Percentiles rank a stretch among this genome's conserved stretches.
phyloP scores from a whole-genome alignment of 2,113 vertebrate genomes.

The Mastomys natalensis region DNA sequence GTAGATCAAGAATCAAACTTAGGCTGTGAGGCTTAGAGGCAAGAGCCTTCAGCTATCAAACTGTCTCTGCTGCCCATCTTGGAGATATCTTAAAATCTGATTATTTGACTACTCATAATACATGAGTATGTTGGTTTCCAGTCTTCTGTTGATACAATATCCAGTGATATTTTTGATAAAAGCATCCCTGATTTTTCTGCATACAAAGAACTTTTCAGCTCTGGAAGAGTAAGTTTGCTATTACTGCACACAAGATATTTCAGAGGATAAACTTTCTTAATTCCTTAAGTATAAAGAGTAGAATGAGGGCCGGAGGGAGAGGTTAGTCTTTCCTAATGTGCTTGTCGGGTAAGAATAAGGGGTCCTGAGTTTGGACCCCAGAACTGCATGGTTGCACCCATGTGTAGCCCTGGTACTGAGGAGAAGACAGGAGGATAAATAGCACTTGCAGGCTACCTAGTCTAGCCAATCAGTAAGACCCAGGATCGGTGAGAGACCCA shows the following conservation, averaged over 20 bases:
- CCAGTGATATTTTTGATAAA: conserved; percentile 29
- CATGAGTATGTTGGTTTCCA: background rate
- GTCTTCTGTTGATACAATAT: conserved; percentile 8
- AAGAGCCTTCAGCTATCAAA: too few species aligned
- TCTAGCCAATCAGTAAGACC: background rate
- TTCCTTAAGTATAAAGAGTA: conserved; percentile 57
- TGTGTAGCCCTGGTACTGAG: background rate
- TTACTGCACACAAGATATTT: conserved; percentile 28
- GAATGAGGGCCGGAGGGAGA: background rate
- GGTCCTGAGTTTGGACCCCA: background rate
- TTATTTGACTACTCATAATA: background rate
- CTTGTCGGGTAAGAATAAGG: background rate
- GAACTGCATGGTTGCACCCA: background rate
- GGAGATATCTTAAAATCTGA: background rate
- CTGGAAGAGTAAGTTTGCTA: conserved; percentile 20
- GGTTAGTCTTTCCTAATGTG: background rate
- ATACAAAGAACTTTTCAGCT: background rate
- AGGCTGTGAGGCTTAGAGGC: background rate
- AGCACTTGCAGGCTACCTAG: background rate
- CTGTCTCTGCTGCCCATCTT: background rate
- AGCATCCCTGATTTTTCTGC: conserved; percentile 60
- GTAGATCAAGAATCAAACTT: background rate
- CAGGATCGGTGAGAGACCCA: background rate
- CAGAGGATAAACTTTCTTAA: conserved; percentile 42
- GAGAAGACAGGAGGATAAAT: background rate